These are phyloP conservation scores for Anticlea derivata DNA, from an alignment of 2,888 invertebrate genomes.

Conservation along the genomic window DNA sequence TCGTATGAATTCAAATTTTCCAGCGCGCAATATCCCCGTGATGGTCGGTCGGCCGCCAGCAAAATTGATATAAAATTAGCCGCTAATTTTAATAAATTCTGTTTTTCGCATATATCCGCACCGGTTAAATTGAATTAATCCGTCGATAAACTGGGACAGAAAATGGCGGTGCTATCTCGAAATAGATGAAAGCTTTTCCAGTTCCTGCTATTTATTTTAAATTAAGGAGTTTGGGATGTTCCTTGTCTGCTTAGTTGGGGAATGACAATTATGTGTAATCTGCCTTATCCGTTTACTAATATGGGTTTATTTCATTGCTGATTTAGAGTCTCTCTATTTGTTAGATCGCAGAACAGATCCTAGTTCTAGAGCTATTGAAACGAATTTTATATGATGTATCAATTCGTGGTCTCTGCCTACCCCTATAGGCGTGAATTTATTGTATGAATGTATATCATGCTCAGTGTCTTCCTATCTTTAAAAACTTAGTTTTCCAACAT, in stretches of 20 bases:
- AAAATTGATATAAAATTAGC: constrained; percentile 37
- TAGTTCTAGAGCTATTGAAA: no score
- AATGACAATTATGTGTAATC: constrained; percentile 18
- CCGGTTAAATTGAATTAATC: constrained; percentile 48
- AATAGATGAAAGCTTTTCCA: constrained; percentile 52
- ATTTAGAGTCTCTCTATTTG: no score
- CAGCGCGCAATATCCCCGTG: constrained; percentile 2
- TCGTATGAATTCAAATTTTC: constrained; percentile 4
- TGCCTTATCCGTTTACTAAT: not conserved
- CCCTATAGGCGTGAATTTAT: no score
- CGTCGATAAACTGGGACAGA: constrained; percentile 47
- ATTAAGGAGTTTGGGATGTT: constrained; percentile 39
- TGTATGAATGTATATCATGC: no score
- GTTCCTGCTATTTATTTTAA: constrained; percentile 50
- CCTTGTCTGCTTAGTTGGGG: constrained; percentile 30
- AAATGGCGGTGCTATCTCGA: constrained; percentile 48
- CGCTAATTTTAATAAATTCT: constrained; percentile 39
- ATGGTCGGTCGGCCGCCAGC: constrained; percentile 19
- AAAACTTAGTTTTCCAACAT: no score
- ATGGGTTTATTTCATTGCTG: not conserved
- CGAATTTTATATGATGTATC: no score
- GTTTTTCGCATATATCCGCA: constrained; percentile 42
- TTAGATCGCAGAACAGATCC: no score
- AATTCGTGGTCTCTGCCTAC: no score
- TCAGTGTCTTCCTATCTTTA: no score